Evolutionary conservation across 2,888 invertebrate species (phyloP), one percentile per base, ranked within the genome.

Genomic region (Hypena proboscidalis): DNA sequence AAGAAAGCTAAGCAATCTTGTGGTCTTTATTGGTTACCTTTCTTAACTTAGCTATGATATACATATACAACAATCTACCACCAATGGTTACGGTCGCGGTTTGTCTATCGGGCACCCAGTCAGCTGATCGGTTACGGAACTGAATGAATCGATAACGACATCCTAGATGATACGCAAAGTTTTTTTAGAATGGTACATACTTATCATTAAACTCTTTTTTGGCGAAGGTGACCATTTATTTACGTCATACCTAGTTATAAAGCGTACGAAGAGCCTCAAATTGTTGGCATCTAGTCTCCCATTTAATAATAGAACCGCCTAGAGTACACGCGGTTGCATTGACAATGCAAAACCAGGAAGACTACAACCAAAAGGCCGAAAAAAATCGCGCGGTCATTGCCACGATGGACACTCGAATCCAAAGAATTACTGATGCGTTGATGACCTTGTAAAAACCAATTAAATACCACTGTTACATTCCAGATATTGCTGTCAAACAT

Each of bases 391-490:
- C 26, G 61, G 62, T 62, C 63, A 62, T 48, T 45, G 49, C 23
- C 52, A 33, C 32, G 22, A 36, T 38, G 43, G 36, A 11, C 37
- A 31, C 27, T 23, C 26, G 27, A 27, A 48, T 47, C 26, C 25
- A 26, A 20, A 15, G 27, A 11, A 39, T 46, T 45, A 38, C 22
- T 38, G 23, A 38, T 36, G 21, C 32, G 23, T 36, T 32, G 34
- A 36, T 23, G 43, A 49, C 60, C 66, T 62, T 62, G 53, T 13
- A 34, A 37, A 27, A 37, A 31, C 3, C 33, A 48, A 50, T 48
- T 51, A 34, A 43, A 8, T 30, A 17, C 13, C 11, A 30, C 22
- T 17, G 19, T 8, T 19, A 31, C 7, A 36, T 30, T 30, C 35
- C 17, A 37, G 14, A 7, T 23, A 45, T 21, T 19, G 2, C 10